A percentile compares a stretch with the other conserved stretches of the same genome.
Conservation (phyloP, 2,797 vertebrate genomes). For the Urophycis tenuis region DNA sequence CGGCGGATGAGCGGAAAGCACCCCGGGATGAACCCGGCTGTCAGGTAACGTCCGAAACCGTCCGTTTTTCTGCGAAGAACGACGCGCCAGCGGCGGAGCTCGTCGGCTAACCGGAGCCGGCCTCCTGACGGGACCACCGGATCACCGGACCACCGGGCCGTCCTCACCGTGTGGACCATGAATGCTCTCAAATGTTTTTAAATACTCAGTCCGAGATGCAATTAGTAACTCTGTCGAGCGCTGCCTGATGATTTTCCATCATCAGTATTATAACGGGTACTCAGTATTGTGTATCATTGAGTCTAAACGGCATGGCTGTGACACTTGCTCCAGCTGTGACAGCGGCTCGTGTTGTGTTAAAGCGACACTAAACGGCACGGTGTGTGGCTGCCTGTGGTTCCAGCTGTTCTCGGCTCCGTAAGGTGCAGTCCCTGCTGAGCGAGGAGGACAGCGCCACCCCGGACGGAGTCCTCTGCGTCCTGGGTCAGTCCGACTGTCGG, state of each 20-base stretch:
- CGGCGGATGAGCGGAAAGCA: conserved; percentile 60
- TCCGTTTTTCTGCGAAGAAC: conserved; percentile 9
- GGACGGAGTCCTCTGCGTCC: conserved; percentile 90
- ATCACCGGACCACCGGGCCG: too few relatives aligned
- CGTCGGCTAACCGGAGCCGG: neutral
- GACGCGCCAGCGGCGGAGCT: neutral
- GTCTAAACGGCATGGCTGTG: too few relatives aligned
- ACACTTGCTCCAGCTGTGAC: neutral
- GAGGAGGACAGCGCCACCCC: conserved; percentile 68
- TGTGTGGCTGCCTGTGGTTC: neutral
- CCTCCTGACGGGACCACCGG: too few relatives aligned
- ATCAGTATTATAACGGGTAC: neutral
- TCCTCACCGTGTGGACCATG: too few relatives aligned
- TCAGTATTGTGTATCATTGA: too few relatives aligned
- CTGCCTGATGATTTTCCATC: neutral
- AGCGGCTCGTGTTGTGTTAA: neutral
- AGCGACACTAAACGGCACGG: neutral
- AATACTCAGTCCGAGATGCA: neutral
- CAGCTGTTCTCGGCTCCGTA: conserved; percentile 86
- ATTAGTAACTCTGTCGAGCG: neutral
- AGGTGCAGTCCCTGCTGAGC: conserved; percentile 82
- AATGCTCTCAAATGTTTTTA: neutral
- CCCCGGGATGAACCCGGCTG: conserved; percentile 60
- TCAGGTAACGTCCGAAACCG: conserved; percentile 60
- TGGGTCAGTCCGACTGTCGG: conserved; percentile 69